Conservation (phyloP, 1,140 invertebrate genomes). For the roundworm (Caenorhabditis elegans) region WBcel235 BX284606.5:10928501-10929000, state of each 20-base stretch:
- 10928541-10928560: neutral
- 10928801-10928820: no score
- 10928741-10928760: no score
- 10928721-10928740: no score
- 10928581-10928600: neutral
- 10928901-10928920: neutral
- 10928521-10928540: no score
- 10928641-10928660: slow-evolving; percentile 5
- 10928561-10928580: neutral
- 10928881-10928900: neutral
- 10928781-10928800: no score
- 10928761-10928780: no score
- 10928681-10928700: slow-evolving; percentile 17
- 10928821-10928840: no score
- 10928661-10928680: neutral
- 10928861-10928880: no score
- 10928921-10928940: neutral
- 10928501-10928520: no score
- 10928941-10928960: neutral
- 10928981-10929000: neutral
- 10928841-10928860: no score
- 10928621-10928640: neutral
- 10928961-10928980: neutral
- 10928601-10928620: slow-evolving; percentile 14
- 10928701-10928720: no score